These are phyloP conservation scores for Staurois parvus DNA, from an alignment of 2,797 vertebrate species.

Conservation along the genomic window DNA sequence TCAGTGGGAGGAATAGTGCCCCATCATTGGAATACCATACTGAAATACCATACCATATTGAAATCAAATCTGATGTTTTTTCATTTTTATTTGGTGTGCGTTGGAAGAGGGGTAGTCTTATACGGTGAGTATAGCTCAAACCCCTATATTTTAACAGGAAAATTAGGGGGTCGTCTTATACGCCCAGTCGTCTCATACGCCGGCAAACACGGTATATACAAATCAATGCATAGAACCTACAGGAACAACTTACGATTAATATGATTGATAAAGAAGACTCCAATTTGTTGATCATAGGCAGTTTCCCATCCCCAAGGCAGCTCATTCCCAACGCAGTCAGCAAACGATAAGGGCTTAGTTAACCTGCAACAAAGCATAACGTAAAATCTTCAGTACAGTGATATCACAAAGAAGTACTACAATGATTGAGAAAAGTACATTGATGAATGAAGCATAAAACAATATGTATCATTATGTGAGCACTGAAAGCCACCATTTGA, in stretches of 20 bases:
- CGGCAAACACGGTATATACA: too few relatives aligned
- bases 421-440: neutral
- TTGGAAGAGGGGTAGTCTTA: too few relatives aligned
- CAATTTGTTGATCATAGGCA: conserved; percentile 81
- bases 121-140: too few relatives aligned
- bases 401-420: neutral
- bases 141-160: too few relatives aligned
- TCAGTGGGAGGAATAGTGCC: too few relatives aligned
- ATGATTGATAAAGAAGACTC: conserved; percentile 84
- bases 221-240: neutral
- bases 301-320: conserved; percentile 85
- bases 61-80: too few relatives aligned
- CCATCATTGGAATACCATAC: too few relatives aligned
- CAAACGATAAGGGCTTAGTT: conserved; percentile 84
- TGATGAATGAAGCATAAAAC: neutral
- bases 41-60: too few relatives aligned
- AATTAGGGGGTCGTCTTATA: too few relatives aligned
- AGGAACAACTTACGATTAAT: conserved; percentile 80
- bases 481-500: neutral
- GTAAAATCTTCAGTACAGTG: neutral
- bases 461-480: neutral
- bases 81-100: too few relatives aligned
- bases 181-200: too few relatives aligned
- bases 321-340: conserved; percentile 85
- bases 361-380: conserved; percentile 69